phyloP scores from a whole-genome alignment of 2,113 vertebrate species.

The Acanthisitta chloris region DNA sequence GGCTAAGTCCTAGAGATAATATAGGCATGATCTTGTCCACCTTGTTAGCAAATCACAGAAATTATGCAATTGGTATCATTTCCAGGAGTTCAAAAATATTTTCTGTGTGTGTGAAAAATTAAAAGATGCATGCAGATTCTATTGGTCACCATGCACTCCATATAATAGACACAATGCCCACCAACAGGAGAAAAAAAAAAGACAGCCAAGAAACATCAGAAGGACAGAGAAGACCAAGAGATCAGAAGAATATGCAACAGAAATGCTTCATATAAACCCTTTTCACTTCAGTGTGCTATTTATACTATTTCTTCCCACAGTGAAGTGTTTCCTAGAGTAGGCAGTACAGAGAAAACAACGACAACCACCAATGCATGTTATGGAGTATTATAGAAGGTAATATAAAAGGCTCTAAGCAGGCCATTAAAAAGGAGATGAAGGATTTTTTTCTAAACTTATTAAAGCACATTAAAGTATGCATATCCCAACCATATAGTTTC shows the following conservation, averaged over 20 bases:
- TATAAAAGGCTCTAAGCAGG: background rate
- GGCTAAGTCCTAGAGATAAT: background rate
- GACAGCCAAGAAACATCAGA: background rate
- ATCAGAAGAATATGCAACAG: background rate
- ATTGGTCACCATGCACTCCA: background rate
- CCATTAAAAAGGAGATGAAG: background rate
- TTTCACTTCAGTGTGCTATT: background rate
- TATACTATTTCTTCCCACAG: background rate
- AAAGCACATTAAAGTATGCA: background rate
- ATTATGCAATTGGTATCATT: background rate
- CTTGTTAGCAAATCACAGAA: background rate
- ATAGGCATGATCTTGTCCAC: background rate
- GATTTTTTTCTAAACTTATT: background rate
- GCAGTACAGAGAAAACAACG: background rate
- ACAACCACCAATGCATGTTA: background rate
- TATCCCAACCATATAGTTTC: background rate
- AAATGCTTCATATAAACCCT: background rate
- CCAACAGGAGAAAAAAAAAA: background rate
- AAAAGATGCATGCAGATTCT: constrained; percentile 22
- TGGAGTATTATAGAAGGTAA: background rate
- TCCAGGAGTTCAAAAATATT: background rate
- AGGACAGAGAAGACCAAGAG: background rate
- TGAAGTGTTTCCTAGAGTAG: background rate
- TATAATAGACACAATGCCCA: background rate
- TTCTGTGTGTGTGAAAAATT: background rate